Base-by-base conservation (phyloP, 2,113 vertebrate species). In the Anthoscopus minutus region DNA sequence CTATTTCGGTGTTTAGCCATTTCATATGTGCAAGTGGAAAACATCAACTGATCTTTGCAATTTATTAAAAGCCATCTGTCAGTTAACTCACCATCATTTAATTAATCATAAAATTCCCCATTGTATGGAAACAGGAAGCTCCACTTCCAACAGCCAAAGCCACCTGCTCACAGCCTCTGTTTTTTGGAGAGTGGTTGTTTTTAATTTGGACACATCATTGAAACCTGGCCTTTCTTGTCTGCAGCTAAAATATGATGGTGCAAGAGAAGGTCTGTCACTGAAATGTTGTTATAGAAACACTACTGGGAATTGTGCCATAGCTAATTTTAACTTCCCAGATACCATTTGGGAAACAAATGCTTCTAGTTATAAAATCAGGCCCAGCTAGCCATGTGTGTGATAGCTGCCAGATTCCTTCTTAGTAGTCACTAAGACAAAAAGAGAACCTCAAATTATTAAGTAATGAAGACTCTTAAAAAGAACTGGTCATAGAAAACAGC, bases 361-460 rank as follows among this genome's bases (percentile, higher is more conserved):
- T 96, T 81, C 91, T 93, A 91, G 67, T 84, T 88, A 81, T 94
- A 91, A 92, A 92, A 67, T 60, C 67, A 25, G n/a, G 56, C 65
- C 51, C 40, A 84, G 60, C 11, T 79, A 89, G 12, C 25, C 56
- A n/a, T 21, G 10, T 50, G 19, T 53, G 42, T 1, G 4, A 71
- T 78, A 84, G 69, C 60, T 73, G 56, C 51, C 64, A 86, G 47
- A 64, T 74, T 94, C 79, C 51, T 92, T 70, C 28, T 87, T 48
- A 60, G 28, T 25, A 78, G 69, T 64, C 33, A 76, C 37, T 10
- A 23, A 82, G 42, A 84, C 47, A 79, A 71, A 85, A 73, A 86
- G 35, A 87, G 48, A 89, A 67, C 24, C 30, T 33, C 18, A 85
- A 87, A 48, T 79, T 60, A 81, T 27, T 45, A 84, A 70, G 25